Percentiles rank a stretch among this genome's conserved stretches.
These are phyloP conservation scores for Octonoba sinensis DNA, from an alignment of 2,888 invertebrate species.

Conservation along the genomic window DNA sequence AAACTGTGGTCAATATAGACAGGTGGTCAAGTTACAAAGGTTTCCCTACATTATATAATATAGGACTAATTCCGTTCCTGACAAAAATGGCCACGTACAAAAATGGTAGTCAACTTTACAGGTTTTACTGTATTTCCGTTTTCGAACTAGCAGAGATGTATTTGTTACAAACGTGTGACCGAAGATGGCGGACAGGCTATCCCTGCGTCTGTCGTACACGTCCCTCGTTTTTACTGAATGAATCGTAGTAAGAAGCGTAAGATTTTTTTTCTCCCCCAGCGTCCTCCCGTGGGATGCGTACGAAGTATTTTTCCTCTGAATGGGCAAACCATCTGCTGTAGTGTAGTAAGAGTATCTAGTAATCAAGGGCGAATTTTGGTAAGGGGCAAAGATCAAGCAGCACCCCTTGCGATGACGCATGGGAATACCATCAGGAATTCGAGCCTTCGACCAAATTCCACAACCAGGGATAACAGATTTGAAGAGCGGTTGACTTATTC, in stretches of 20 bases:
- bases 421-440: conserved; percentile 18
- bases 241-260: conserved; percentile 29
- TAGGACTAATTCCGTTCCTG: no score
- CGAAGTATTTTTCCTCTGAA: conserved; percentile 27
- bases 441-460: not conserved
- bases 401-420: conserved; percentile 3
- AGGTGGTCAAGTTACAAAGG: no score
- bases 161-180: not conserved
- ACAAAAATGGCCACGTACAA: no score
- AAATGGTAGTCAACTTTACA: no score
- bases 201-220: not conserved
- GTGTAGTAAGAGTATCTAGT: conserved; percentile 7
- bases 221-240: conserved; percentile 23
- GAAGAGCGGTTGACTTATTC: no score
- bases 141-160: no score
- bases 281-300: conserved; percentile 15
- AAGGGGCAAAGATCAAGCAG: conserved; percentile 20
- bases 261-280: conserved; percentile 11
- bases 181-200: not conserved
- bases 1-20: no score
- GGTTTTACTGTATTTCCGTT: no score
- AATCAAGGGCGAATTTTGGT: conserved; percentile 35
- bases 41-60: no score
- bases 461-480: no score
- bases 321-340: conserved; percentile 35